Percentiles rank a stretch among this genome's conserved stretches.
Evolutionary conservation across 2,888 invertebrate genomes (phyloP).

Genomic region (Drosophila birchii): DNA sequence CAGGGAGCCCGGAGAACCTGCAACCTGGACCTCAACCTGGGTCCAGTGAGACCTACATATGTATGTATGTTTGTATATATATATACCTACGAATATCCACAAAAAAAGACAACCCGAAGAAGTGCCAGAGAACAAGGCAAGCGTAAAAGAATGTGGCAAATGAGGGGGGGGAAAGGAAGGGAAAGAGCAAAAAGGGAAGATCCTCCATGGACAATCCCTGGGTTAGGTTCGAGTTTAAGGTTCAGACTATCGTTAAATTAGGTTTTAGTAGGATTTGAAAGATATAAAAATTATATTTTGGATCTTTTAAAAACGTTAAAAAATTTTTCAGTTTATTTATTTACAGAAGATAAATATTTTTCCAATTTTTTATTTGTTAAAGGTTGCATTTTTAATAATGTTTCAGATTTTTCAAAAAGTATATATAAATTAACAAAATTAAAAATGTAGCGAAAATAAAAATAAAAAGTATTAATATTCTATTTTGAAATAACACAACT

Average conservation of each 20-base stretch:
- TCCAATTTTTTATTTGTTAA: too few relatives aligned
- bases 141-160: slow-evolving; percentile 62
- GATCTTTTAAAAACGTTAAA: background rate
- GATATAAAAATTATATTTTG: background rate
- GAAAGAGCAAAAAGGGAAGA: slow-evolving; percentile 41
- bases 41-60: slow-evolving; percentile 39
- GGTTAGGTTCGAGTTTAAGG: slow-evolving; percentile 16
- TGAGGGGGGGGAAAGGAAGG: slow-evolving; percentile 34
- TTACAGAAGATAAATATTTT: too few relatives aligned
- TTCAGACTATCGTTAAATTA: background rate
- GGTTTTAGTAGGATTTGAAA: background rate
- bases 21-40: slow-evolving; percentile 34
- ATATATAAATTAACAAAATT: too few relatives aligned
- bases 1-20: slow-evolving; percentile 41
- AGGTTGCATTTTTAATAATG: too few relatives aligned
- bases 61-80: slow-evolving; percentile 17
- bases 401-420: too few relatives aligned
- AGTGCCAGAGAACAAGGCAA: slow-evolving; percentile 45
- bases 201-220: slow-evolving; percentile 45
- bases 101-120: slow-evolving; percentile 47
- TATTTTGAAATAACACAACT: too few relatives aligned
- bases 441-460: too few relatives aligned
- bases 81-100: slow-evolving; percentile 1
- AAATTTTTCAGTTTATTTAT: too few relatives aligned
- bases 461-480: too few relatives aligned